Conservation (phyloP, 2,113 vertebrate genomes). For the Onychostoma macrolepis region DNA sequence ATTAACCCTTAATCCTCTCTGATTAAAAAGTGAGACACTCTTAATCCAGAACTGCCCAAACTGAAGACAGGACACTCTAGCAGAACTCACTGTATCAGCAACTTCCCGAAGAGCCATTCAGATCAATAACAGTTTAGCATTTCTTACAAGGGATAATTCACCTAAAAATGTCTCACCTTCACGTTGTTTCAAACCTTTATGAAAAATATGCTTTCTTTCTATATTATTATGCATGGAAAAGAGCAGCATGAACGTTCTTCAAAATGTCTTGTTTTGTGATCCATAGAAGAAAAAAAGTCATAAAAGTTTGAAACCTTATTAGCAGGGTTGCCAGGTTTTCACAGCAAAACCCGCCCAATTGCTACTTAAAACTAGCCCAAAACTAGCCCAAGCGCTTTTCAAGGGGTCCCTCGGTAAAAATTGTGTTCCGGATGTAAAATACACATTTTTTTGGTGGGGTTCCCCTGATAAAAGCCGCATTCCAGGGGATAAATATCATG, state of each 20-base stretch:
- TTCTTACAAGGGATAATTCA: background rate
- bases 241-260: background rate
- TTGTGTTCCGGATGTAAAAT: no score
- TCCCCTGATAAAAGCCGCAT: no score
- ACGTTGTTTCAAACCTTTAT: background rate
- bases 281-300: background rate
- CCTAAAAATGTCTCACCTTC: background rate
- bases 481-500: no score
- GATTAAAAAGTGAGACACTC: conserved; percentile 30
- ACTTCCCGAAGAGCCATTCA: background rate
- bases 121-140: background rate
- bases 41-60: conserved; percentile 27
- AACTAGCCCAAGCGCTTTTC: no score
- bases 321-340: no score
- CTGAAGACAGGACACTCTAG: background rate
- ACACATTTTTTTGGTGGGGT: no score
- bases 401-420: no score
- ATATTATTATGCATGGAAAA: background rate
- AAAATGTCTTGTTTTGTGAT: background rate
- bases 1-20: conserved; percentile 29
- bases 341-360: no score
- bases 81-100: background rate
- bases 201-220: background rate
- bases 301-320: background rate
- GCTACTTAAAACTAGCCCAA: no score